phyloP scores from a whole-genome alignment of 2,113 vertebrate species.

The Hucho hucho region DNA sequence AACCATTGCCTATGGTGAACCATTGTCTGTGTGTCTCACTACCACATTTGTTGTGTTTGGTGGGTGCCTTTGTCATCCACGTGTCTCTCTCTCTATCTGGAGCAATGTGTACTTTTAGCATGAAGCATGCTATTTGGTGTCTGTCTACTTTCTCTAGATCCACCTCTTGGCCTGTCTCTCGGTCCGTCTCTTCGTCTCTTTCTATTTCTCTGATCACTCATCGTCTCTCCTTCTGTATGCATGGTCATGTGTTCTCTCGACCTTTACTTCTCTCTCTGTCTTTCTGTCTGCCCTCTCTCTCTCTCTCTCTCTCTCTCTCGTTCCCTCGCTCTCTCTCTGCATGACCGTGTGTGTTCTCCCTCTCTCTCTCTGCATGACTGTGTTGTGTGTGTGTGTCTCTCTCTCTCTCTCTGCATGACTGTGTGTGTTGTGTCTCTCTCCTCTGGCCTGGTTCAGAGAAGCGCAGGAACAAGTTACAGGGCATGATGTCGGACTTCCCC shows the following conservation, averaged over 20 bases:
- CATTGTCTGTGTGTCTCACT: too few relatives aligned
- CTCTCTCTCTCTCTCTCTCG: neutral
- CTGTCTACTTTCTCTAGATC: too few relatives aligned
- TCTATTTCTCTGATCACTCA: neutral
- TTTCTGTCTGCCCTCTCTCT: neutral
- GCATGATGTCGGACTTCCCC: conserved; percentile 85
- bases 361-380: neutral
- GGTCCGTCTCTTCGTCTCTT: too few relatives aligned
- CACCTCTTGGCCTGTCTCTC: too few relatives aligned
- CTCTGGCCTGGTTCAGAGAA: conserved; percentile 77
- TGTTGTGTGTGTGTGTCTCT: conserved; percentile 9
- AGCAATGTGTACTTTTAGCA: too few relatives aligned
- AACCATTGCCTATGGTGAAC: too few relatives aligned
- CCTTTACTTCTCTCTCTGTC: neutral
- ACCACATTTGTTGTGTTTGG: too few relatives aligned
- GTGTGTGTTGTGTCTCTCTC: conserved; percentile 55
- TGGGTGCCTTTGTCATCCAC: too few relatives aligned
- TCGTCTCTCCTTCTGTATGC: neutral
- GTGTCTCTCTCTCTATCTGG: too few relatives aligned
- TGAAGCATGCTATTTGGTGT: too few relatives aligned
- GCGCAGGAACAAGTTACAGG: conserved; percentile 85
- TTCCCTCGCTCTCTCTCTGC: conserved; percentile 10
- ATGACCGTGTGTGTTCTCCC: neutral
- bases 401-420: neutral
- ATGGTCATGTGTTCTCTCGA: too few relatives aligned